Evolutionary conservation across 2,113 vertebrate genomes (phyloP).

Genomic region (Nothoprocta perdicaria): DNA sequence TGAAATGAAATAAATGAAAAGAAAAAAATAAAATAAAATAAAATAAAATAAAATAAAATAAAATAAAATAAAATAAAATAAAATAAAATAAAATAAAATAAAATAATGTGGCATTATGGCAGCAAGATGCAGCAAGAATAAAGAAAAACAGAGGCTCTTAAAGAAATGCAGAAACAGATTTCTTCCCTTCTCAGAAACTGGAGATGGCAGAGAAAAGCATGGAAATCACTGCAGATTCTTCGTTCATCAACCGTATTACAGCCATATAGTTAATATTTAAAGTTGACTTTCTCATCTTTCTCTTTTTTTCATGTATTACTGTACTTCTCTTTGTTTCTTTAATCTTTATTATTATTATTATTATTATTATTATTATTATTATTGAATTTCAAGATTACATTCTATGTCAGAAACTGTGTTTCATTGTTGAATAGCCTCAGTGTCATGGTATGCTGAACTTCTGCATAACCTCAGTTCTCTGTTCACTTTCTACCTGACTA

Average conservation of each 20-base stretch:
- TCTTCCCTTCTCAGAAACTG: not conserved
- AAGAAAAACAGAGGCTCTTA: not conserved
- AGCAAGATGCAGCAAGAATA: not conserved
- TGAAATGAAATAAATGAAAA: not conserved
- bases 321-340: not conserved
- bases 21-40: accelerated
- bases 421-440: not conserved
- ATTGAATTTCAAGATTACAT: not conserved
- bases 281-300: not conserved
- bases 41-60: not conserved
- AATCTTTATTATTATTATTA: not conserved
- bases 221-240: not conserved
- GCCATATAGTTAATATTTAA: not conserved
- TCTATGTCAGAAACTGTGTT: not conserved
- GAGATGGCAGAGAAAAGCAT: not conserved
- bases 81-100: not conserved
- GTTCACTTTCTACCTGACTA: not conserved
- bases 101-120: not conserved
- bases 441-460: not conserved
- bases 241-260: not conserved
- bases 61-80: not conserved
- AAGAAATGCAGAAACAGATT: not conserved
- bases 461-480: not conserved
- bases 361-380: too few relatives aligned
- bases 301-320: not conserved